Percentiles rank a stretch among this genome's conserved stretches.
phyloP scores from a whole-genome alignment of 2,888 invertebrate genomes.

The Aphrophora alni region DNA sequence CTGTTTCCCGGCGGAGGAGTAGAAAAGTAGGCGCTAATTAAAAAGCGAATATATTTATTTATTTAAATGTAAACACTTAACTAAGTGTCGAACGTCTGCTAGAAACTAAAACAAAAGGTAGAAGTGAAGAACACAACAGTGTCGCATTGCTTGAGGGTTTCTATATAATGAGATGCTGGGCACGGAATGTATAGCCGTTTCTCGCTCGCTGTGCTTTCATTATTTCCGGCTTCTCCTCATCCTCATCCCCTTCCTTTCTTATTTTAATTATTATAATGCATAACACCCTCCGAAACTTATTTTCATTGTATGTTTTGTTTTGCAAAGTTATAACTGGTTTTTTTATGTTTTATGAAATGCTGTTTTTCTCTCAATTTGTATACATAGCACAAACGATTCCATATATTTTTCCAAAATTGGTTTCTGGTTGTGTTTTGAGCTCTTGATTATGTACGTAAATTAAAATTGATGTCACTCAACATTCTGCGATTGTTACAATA shows the following conservation, averaged over 20 bases:
- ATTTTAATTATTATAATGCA: background rate
- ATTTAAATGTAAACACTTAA: slow-evolving; percentile 9
- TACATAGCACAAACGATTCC: too few relatives aligned
- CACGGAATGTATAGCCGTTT: slow-evolving; percentile 30
- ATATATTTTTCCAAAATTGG: too few relatives aligned
- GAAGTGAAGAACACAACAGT: background rate
- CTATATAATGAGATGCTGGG: slow-evolving; percentile 21
- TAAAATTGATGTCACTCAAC: too few relatives aligned
- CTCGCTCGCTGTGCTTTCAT: slow-evolving; percentile 16
- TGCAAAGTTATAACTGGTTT: too few relatives aligned
- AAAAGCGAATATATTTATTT: background rate
- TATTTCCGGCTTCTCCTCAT: slow-evolving; percentile 16
- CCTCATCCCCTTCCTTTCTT: background rate
- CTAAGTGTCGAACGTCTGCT: background rate
- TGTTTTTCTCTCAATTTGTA: too few relatives aligned
- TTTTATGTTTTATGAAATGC: too few relatives aligned
- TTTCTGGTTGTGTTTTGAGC: too few relatives aligned
- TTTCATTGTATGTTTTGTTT: background rate
- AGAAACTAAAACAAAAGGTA: background rate
- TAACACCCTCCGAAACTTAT: background rate
- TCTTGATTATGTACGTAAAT: too few relatives aligned
- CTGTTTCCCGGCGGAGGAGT: background rate
- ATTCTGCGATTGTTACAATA: too few relatives aligned
- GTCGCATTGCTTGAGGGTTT: background rate
- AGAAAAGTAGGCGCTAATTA: background rate